phyloP scores from a whole-genome alignment of 2,113 vertebrate species.

The Lontra canadensis region DNA sequence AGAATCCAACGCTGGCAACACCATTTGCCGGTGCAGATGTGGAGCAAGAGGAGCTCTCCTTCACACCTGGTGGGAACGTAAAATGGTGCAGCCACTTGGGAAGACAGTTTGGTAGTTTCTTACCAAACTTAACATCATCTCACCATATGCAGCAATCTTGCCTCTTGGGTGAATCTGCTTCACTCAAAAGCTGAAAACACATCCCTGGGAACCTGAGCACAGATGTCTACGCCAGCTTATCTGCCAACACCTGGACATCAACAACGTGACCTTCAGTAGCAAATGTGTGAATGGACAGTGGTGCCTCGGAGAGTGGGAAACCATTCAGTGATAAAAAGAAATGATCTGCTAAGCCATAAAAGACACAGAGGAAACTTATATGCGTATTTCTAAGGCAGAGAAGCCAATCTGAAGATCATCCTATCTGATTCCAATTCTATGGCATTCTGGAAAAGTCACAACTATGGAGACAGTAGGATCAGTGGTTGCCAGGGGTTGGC shows the following conservation, averaged over 20 bases:
- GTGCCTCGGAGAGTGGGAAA: not conserved
- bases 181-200: not conserved
- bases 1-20: not conserved
- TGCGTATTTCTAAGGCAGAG: not conserved
- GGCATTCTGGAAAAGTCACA: not conserved
- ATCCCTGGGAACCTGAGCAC: not conserved
- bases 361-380: not conserved
- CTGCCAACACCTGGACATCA: not conserved
- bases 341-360: not conserved
- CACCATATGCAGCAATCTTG: not conserved
- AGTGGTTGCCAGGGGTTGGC: not conserved
- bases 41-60: not conserved
- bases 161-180: not conserved
- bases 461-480: not conserved
- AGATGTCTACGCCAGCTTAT: not conserved
- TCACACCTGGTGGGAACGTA: fast-evolving
- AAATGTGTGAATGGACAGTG: not conserved
- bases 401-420: not conserved
- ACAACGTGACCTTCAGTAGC: not conserved
- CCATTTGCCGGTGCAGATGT: not conserved
- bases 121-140: not conserved
- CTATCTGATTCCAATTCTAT: not conserved
- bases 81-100: fast-evolving
- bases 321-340: not conserved
- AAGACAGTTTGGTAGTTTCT: not conserved